These are phyloP conservation scores for Orius laevigatus DNA, from an alignment of 1,140 invertebrate species.

Conservation along the genomic window DNA sequence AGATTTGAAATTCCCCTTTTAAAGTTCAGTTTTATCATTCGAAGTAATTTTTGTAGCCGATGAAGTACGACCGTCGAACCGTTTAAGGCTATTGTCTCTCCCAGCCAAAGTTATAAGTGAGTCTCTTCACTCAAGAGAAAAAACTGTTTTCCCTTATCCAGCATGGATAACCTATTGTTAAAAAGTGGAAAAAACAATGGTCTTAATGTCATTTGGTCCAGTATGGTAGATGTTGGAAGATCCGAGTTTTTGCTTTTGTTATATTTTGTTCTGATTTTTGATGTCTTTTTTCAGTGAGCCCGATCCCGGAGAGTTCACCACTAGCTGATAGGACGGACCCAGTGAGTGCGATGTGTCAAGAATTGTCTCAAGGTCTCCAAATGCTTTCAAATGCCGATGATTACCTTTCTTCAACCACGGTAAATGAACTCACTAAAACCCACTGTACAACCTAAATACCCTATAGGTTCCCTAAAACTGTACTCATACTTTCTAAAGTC, in stretches of 20 bases:
- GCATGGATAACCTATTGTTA: neutral
- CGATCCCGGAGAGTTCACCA: conserved; percentile 65
- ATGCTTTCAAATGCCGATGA: conserved; percentile 52
- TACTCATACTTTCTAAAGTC: too few species aligned
- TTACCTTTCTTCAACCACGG: conserved; percentile 6
- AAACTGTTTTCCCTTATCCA: neutral
- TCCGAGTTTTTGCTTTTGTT: neutral
- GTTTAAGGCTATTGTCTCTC: conserved; percentile 16
- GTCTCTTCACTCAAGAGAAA: conserved; percentile 1
- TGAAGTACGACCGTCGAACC: conserved; percentile 10
- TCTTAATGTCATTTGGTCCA: neutral
- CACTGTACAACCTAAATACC: too few species aligned
- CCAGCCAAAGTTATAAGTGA: conserved; percentile 17
- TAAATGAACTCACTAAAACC: conserved; percentile 26
- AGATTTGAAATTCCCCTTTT: neutral
- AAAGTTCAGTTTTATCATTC: neutral
- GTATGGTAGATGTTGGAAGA: neutral
- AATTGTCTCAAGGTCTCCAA: conserved; percentile 66
- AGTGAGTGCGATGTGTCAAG: conserved; percentile 75
- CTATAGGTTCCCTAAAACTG: too few species aligned
- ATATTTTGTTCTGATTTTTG: neutral
- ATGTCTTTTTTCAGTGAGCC: conserved; percentile 39
- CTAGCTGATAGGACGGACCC: conserved; percentile 43
- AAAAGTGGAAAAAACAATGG: neutral
- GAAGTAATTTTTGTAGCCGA: conserved; percentile 6